A percentile compares a stretch with the other conserved stretches of the same genome.
Conservation (phyloP, 1,140 invertebrate genomes). For the Tyrophagus putrescentiae region DNA sequence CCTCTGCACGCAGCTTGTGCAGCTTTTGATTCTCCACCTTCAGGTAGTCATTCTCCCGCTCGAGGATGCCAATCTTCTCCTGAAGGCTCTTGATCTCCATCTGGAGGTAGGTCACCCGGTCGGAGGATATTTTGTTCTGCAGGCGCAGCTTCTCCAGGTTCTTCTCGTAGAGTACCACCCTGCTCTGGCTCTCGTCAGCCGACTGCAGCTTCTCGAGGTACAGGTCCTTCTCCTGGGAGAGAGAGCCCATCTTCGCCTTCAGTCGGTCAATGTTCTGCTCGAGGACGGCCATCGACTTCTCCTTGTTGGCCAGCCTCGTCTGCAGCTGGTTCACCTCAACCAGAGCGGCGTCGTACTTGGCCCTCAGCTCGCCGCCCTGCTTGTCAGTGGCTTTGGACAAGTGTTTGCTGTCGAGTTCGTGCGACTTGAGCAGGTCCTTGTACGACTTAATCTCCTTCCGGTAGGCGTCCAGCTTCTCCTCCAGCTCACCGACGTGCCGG, state of each 20-base stretch:
- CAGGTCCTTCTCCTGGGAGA: neutral
- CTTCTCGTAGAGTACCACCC: neutral
- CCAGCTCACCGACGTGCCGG: conserved; percentile 10
- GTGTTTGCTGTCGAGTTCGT: neutral
- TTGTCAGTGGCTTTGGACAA: too few species aligned
- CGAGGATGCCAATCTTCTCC: conserved; percentile 4
- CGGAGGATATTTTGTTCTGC: conserved; percentile 6
- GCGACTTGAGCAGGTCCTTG: conserved; percentile 11
- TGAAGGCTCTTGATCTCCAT: conserved; percentile 3
- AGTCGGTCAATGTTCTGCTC: conserved; percentile 10
- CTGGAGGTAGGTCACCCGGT: conserved; percentile 4
- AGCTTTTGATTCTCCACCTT: conserved; percentile 11
- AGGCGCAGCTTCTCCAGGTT: conserved; percentile 13
- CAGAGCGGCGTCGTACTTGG: neutral
- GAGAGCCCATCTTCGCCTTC: neutral
- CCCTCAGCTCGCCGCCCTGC: neutral
- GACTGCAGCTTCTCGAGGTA: neutral
- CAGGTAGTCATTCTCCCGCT: neutral
- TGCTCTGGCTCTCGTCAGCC: neutral
- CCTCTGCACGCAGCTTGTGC: neutral
- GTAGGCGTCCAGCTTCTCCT: conserved; percentile 4
- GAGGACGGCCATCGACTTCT: conserved; percentile 2
- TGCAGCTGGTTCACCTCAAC: neutral
- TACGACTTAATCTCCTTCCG: conserved; percentile 1
- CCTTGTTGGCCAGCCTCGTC: neutral